Percentiles rank a stretch among this genome's conserved stretches.
phyloP scores from a whole-genome alignment of 2,888 invertebrate genomes.

The Blastobasis lacticolella region DNA sequence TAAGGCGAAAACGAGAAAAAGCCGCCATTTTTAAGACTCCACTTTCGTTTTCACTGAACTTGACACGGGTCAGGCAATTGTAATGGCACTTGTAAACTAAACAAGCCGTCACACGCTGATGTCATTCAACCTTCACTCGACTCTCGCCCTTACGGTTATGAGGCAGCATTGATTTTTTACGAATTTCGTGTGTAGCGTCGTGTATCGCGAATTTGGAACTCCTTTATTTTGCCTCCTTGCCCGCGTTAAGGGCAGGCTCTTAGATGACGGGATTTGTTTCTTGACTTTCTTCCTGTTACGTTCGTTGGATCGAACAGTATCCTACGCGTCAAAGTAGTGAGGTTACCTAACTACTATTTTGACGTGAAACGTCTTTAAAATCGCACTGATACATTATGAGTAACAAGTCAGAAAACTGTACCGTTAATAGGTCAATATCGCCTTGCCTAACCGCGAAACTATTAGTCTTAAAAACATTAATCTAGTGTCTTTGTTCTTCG shows the following conservation, averaged over 20 bases:
- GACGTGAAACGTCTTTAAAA: no score
- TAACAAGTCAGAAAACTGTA: no score
- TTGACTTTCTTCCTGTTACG: constrained; percentile 33
- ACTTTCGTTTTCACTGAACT: constrained; percentile 61
- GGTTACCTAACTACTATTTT: no score
- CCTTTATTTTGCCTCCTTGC: constrained; percentile 38
- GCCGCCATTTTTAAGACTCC: constrained; percentile 10
- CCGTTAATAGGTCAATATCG: no score
- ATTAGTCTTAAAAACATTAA: no score
- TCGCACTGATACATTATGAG: no score
- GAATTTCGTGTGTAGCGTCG: constrained; percentile 19
- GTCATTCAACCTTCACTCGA: constrained; percentile 32
- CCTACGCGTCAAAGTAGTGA: no score
- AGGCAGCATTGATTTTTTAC: constrained; percentile 12
- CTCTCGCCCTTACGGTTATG: constrained; percentile 20
- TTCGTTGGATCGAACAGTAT: no score
- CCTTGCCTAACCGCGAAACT: no score
- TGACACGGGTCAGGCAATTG: constrained; percentile 43
- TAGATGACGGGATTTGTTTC: constrained; percentile 27
- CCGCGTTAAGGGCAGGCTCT: constrained; percentile 53
- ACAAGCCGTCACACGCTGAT: constrained; percentile 27
- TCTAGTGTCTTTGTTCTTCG: no score
- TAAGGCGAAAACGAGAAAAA: no score
- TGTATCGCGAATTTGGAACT: constrained; percentile 9
- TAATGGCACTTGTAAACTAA: constrained; percentile 29